Conservation (phyloP, 2,797 vertebrate species). For the Ibycter americanus region DNA sequence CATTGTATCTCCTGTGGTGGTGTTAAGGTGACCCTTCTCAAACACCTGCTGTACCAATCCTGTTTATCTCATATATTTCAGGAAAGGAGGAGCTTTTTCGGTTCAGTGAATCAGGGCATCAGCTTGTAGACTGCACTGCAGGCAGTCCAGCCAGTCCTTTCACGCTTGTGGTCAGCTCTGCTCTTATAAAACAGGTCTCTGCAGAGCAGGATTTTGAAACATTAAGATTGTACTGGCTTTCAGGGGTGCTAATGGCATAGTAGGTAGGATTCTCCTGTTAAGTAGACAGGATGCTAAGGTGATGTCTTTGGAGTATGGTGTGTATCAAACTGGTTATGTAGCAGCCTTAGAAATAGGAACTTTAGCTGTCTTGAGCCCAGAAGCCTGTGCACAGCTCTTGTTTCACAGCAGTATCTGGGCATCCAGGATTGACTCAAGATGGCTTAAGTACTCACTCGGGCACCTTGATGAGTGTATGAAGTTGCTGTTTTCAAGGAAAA, state of each 20-base stretch:
- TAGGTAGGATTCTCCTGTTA: neutral
- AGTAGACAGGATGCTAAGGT: neutral
- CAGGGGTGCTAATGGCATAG: neutral
- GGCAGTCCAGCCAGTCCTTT: neutral
- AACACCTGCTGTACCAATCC: neutral
- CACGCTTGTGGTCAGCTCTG: neutral
- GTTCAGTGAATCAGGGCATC: neutral
- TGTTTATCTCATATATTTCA: neutral
- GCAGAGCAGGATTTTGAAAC: neutral
- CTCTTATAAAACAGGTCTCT: neutral
- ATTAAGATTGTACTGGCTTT: neutral
- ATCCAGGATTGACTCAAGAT: neutral
- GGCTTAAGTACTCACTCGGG: neutral
- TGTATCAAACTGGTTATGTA: rapidly evolving
- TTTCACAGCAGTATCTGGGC: neutral
- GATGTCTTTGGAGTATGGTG: neutral
- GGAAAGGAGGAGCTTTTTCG: neutral
- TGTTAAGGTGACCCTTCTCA: slow-evolving; percentile 20
- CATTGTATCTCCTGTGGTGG: neutral
- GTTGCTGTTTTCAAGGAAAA: neutral
- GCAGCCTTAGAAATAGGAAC: neutral
- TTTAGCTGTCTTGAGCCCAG: neutral
- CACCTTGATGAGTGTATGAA: neutral
- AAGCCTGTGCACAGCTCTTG: neutral
- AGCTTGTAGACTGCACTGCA: neutral